phyloP scores from a whole-genome alignment of 1,140 invertebrate genomes.

The Drosophila ohnishii region DNA sequence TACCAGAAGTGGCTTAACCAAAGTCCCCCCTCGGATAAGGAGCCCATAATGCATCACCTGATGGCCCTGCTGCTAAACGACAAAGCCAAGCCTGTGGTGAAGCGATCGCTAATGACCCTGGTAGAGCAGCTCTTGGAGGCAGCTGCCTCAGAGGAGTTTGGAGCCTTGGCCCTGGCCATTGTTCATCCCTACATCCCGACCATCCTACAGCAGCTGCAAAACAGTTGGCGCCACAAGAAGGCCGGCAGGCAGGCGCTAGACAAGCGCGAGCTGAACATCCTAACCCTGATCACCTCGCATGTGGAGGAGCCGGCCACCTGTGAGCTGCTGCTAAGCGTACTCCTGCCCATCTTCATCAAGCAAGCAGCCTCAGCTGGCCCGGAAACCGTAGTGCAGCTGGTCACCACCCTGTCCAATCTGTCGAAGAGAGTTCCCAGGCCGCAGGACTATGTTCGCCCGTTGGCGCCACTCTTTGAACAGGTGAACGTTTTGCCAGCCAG shows the following conservation, averaged over 20 bases:
- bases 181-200: slow-evolving; percentile 87
- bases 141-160: slow-evolving; percentile 55
- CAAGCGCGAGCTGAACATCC: slow-evolving; percentile 89
- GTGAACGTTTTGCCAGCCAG: slow-evolving; percentile 85
- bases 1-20: slow-evolving; percentile 54
- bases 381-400: slow-evolving; percentile 85
- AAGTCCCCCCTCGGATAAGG: slow-evolving; percentile 59
- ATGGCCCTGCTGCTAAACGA: slow-evolving; percentile 88
- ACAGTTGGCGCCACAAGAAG: slow-evolving; percentile 84
- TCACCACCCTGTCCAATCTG: slow-evolving; percentile 90
- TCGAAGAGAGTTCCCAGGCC: slow-evolving; percentile 87
- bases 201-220: slow-evolving; percentile 89
- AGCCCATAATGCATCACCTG: slow-evolving; percentile 82
- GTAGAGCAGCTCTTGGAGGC: slow-evolving; percentile 90
- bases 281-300: slow-evolving; percentile 90
- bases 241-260: slow-evolving; percentile 83
- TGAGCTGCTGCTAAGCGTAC: slow-evolving; percentile 87
- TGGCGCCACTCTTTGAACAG: slow-evolving; percentile 87
- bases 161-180: slow-evolving; percentile 58
- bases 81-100: slow-evolving; percentile 87
- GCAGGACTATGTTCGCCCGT: slow-evolving; percentile 86
- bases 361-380: slow-evolving; percentile 84
- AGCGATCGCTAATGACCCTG: slow-evolving; percentile 89
- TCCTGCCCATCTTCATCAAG: slow-evolving; percentile 90
- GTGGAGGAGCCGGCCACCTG: slow-evolving; percentile 87